A percentile compares a stretch with the other conserved stretches of the same genome.
phyloP scores from a whole-genome alignment of 2,888 invertebrate genomes.

The Hydroisotoma schaefferi region DNA sequence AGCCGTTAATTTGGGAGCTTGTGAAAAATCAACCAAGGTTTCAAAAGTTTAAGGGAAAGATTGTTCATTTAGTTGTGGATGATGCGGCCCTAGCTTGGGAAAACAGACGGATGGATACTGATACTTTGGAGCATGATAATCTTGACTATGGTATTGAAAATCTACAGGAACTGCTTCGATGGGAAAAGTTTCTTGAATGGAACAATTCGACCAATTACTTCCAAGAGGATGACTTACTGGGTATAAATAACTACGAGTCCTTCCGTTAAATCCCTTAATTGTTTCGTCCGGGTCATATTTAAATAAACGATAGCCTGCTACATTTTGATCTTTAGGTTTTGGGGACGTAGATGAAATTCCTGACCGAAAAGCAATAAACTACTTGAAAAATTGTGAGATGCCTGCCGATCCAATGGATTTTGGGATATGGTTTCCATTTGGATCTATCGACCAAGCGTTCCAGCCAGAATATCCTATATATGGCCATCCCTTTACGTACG shows the following conservation, averaged over 20 bases:
- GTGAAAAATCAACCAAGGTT: conserved; percentile 19
- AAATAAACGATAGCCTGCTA: no score
- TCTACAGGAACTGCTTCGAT: conserved; percentile 19
- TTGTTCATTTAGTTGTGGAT: conserved; percentile 22
- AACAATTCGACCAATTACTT: conserved; percentile 18
- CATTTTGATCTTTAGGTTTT: no score
- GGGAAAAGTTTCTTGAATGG: conserved; percentile 27
- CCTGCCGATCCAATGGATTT: conserved; percentile 5
- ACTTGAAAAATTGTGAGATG: conserved; percentile 9
- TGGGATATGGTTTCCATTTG: conserved; percentile 26
- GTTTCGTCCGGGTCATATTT: no score
- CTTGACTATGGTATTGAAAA: no score
- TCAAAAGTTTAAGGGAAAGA: conserved; percentile 14
- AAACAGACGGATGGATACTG: no score
- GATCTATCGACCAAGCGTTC: conserved; percentile 7
- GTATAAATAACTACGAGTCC: no score
- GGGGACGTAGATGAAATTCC: conserved; percentile 22
- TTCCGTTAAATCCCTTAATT: no score
- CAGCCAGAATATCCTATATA: conserved; percentile 13
- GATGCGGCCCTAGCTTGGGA: conserved; percentile 11
- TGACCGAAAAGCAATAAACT: conserved; percentile 9
- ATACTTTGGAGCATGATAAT: no score
- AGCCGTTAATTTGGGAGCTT: conserved; percentile 33
- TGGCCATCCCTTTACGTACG: conserved; percentile 15
- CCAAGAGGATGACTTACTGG: conserved; percentile 15